Percentiles rank a stretch among this genome's conserved stretches.
These are phyloP conservation scores for Meloidogyne exigua DNA, from an alignment of 1,140 invertebrate species.

Conservation along the genomic window DNA sequence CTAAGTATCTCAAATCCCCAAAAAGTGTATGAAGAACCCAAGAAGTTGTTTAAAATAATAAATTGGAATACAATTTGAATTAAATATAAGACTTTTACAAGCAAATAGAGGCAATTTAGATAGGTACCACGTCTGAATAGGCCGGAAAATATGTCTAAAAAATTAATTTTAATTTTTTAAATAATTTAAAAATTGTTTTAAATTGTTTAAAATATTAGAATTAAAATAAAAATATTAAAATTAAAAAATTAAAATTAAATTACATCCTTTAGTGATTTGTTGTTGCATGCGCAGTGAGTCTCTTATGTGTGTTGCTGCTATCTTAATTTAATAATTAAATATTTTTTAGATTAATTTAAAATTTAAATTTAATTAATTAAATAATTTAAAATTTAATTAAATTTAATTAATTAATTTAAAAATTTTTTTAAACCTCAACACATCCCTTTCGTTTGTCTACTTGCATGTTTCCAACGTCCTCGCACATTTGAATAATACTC, in stretches of 20 bases:
- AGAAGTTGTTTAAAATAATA: slow-evolving; percentile 49
- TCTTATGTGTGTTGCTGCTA: slow-evolving; percentile 58
- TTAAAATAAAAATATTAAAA: no score
- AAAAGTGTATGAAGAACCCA: slow-evolving; percentile 65
- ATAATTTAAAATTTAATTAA: background rate
- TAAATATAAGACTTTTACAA: slow-evolving; percentile 66
- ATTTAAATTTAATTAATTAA: no score
- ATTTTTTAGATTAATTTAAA: no score
- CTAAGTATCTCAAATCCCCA: slow-evolving; percentile 68
- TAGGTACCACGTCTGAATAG: slow-evolving; percentile 67
- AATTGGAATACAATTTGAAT: slow-evolving; percentile 67
- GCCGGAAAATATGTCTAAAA: slow-evolving; percentile 48
- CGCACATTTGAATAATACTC: slow-evolving; percentile 60
- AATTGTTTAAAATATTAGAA: no score
- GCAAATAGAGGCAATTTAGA: slow-evolving; percentile 66
- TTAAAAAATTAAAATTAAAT: background rate
- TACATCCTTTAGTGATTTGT: slow-evolving; percentile 37
- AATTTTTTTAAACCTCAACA: slow-evolving; percentile 43
- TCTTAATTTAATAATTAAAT: background rate
- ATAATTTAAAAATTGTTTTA: background rate
- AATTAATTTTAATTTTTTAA: background rate
- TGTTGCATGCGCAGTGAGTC: slow-evolving; percentile 57
- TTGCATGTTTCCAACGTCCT: slow-evolving; percentile 59
- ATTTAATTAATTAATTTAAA: background rate
- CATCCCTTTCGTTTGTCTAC: slow-evolving; percentile 53